Base-by-base conservation (phyloP, 2,888 invertebrate species). In the Dorcus parallelipipedus region DNA sequence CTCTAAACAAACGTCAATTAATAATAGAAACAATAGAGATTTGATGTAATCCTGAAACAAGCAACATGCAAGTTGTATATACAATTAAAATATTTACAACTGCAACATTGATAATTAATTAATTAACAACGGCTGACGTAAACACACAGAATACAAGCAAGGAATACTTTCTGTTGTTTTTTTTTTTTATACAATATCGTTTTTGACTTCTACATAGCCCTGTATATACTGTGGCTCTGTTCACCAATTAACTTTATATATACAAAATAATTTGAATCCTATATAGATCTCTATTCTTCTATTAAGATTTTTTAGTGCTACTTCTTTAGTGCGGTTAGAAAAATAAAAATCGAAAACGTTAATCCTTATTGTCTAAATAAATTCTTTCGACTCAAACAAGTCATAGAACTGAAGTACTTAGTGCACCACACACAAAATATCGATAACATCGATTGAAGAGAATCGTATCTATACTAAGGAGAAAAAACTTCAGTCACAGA, bases 221-320 rank as follows among this genome's bases (percentile, higher is more conserved):
- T 54, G 38, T 47, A 47, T 45, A 23, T 38, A 52, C 9, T 9
- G 38, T 14, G 38, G 14, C 47, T 47, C 6, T 5, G 14, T 54
- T 14, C 38, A 43, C 10, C 42, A 9, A 33, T 33, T 33, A 33
- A 33, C 26, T 33, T 33, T 33, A 33, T 33, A 33, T 33, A 33
- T 33, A 33, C 26, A 33, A 33, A 33, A 33, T 33, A 33, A 33
- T 33, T 33, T 33, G 26, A 33, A 33, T 33, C 26, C 26, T 33
- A 33, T 33, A 33, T 33, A 33, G 20, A 49, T 55, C 49, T 55
- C 55, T 55, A 55, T 55, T 55, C 42, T 55, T 55, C 55, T 50
- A 55, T 50, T 55, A 45, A 10, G 17, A 45, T 17, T 41, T 17
- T 45, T 45, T 53, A 45, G 53, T 53, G 53, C 52, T 20, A 42